A percentile compares a stretch with the other conserved stretches of the same genome.
phyloP scores from a whole-genome alignment of 2,113 vertebrate species.

The Gnathonemus longibarbis region DNA sequence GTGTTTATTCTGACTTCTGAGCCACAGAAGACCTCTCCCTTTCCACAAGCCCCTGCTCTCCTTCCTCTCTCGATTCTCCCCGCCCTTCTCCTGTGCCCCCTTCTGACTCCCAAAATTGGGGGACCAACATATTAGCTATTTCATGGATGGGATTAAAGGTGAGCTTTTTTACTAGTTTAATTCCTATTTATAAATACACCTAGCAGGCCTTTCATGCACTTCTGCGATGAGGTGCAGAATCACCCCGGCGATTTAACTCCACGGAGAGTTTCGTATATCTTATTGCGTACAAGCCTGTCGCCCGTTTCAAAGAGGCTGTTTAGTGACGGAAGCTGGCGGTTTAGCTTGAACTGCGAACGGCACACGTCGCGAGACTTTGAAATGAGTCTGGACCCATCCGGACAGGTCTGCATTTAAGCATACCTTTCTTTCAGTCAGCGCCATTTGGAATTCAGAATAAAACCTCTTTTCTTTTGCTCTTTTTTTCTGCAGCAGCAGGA shows the following conservation, averaged over 20 bases:
- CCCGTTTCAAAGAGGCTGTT: neutral
- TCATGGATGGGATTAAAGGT: neutral
- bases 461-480: neutral
- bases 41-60: neutral
- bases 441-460: neutral
- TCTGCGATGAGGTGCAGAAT: neutral
- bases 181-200: neutral
- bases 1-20: neutral
- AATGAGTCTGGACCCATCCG: neutral
- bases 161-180: neutral
- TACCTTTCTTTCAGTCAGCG: neutral
- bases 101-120: neutral
- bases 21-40: neutral
- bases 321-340: neutral
- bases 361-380: neutral
- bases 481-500: neutral
- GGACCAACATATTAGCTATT: neutral
- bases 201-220: neutral
- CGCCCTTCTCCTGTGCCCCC: neutral
- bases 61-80: neutral
- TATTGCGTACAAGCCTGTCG: neutral
- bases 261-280: neutral
- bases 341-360: neutral
- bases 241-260: neutral
- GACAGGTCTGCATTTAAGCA: neutral